A percentile compares a stretch with the other conserved stretches of the same genome.
Evolutionary conservation across 1,140 invertebrate genomes (phyloP).

Genomic region (Caenorhabditis inopinata): DNA sequence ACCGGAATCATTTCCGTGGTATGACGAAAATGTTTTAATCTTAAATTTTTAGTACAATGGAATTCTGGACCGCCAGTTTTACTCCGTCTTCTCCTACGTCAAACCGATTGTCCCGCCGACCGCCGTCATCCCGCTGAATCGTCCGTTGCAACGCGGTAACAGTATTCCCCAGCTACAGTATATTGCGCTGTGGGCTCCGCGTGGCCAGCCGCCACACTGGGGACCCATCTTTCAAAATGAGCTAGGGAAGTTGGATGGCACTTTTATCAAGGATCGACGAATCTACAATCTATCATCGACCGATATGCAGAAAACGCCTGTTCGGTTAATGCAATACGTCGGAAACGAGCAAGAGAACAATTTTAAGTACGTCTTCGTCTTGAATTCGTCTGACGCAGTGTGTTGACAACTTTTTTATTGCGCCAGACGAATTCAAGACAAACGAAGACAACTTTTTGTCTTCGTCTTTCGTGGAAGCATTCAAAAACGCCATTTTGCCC

Average conservation of each 20-base stretch:
- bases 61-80: constrained; percentile 27
- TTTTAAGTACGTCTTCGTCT: constrained; percentile 42
- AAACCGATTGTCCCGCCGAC: constrained; percentile 20
- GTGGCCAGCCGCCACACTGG: constrained; percentile 37
- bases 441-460: too few relatives aligned
- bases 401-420: too few relatives aligned
- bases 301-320: not conserved
- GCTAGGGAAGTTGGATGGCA: constrained; percentile 21
- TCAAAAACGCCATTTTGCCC: too few relatives aligned
- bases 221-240: not conserved
- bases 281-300: constrained; percentile 16
- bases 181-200: constrained; percentile 30
- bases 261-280: constrained; percentile 17
- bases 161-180: constrained; percentile 19
- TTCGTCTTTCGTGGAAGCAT: too few relatives aligned
- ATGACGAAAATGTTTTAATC: too few relatives aligned
- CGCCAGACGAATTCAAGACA: too few relatives aligned
- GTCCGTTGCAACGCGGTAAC: constrained; percentile 12
- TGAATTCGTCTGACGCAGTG: too few relatives aligned
- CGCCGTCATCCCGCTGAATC: constrained; percentile 6
- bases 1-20: not conserved
- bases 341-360: constrained; percentile 30
- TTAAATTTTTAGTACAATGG: constrained; percentile 45
- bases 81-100: constrained; percentile 7
- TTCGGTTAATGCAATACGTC: constrained; percentile 35